Base-by-base conservation (phyloP, 2,888 invertebrate species). In the Ormyrus nitidulus region DNA sequence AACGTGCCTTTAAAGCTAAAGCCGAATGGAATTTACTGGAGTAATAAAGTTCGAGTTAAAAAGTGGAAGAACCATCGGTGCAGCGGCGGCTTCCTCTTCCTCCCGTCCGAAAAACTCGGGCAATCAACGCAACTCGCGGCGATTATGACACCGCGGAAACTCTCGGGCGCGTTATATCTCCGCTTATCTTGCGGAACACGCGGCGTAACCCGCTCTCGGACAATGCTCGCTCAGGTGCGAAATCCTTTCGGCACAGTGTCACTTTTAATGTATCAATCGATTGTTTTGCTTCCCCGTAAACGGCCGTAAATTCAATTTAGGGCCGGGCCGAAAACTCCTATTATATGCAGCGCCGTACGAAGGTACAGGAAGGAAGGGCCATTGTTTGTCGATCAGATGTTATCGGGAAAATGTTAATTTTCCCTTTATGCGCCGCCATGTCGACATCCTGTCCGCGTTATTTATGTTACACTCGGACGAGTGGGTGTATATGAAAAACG, bases 301-400 rank as follows among this genome's bases (percentile, higher is more conserved):
- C 53, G 0, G 34, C 44, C 44, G 44, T 34, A 2, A 34, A 2
- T 34, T 54, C 44, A 53, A 54, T 68, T 54, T 44, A n/a, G 19
- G 68, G 44, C 54, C 19, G 53, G 9, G 66, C 48, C 49, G 51
- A 53, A 53, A 10, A 13, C 34, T 34, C 3, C 34, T 34, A 4
- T 34, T 34, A 4, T 34, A 34, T 4, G 34, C 34, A 4, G 34
- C 34, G 34, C 34, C 4, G 34, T 4, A 34, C 34, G 34, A 34
- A 34, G 34, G 34, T 34, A 34, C 34, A 34, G 11, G 44, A 68
- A 54, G 6, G 10, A n/a, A 19, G 49, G 19, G 19, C 58, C 49
- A 70, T 59, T 59, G 70, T 70, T 59, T 58, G 59, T 0, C 59
- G 10, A 49, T 49, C 10, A 69, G 70, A 70, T 70, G 11, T 59